These are phyloP conservation scores for Branchipolynoe longqiensis DNA, from an alignment of 2,888 invertebrate genomes.

Conservation along the genomic window DNA sequence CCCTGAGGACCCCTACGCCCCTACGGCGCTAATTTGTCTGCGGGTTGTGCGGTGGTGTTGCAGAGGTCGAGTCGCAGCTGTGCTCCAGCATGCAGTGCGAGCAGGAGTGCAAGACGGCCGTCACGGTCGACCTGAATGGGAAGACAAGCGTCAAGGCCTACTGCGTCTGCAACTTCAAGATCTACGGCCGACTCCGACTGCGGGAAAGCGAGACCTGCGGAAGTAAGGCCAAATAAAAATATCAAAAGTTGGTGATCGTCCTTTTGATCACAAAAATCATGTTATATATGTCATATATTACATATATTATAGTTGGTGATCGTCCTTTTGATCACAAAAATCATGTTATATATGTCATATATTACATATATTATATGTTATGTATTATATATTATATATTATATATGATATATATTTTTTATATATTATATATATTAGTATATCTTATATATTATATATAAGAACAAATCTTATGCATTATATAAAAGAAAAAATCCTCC, in stretches of 20 bases:
- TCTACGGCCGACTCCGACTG: slow-evolving; percentile 16
- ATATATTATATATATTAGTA: neutral
- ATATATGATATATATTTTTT: neutral
- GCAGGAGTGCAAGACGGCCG: slow-evolving; percentile 40
- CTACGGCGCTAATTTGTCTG: too few relatives aligned
- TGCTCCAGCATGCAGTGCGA: neutral
- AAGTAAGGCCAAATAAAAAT: slow-evolving; percentile 11
- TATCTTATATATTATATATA: too few relatives aligned
- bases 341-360: neutral
- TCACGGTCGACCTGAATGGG: neutral
- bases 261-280: too few relatives aligned
- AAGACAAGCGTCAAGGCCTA: neutral
- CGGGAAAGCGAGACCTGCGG: slow-evolving; percentile 2
- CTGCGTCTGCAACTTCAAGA: slow-evolving; percentile 20
- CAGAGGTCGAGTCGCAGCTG: slow-evolving; percentile 13
- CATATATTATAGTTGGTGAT: neutral
- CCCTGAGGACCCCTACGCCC: too few relatives aligned
- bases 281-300: neutral
- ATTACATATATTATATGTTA: neutral
- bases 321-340: too few relatives aligned
- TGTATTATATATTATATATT: neutral
- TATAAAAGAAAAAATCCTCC: too few relatives aligned
- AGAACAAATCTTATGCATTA: too few relatives aligned
- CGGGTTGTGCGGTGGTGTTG: neutral
- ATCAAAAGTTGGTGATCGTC: too few relatives aligned